A percentile compares a stretch with the other conserved stretches of the same genome.
Conservation (phyloP, 2,888 invertebrate species). For the Globia sparganii region DNA sequence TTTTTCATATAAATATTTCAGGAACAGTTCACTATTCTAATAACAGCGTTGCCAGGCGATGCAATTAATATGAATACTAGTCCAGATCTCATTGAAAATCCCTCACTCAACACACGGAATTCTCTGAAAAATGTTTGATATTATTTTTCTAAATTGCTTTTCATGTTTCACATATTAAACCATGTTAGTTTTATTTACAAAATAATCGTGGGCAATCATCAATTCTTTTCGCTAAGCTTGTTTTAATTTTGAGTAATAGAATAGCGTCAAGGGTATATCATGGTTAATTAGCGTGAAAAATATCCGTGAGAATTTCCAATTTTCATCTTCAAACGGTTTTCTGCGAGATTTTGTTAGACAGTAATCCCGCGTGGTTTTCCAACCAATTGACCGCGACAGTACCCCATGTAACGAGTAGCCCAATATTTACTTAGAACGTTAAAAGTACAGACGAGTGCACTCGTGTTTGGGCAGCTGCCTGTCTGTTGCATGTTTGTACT, state of each 20-base stretch:
- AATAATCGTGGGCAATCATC: slow-evolving; percentile 44
- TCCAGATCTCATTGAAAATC: slow-evolving; percentile 43
- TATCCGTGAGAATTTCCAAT: slow-evolving; percentile 70
- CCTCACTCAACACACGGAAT: slow-evolving; percentile 27
- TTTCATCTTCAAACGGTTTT: slow-evolving; percentile 60
- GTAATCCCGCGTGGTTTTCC: slow-evolving; percentile 72
- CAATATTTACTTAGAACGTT: slow-evolving; percentile 81
- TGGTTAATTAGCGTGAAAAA: slow-evolving; percentile 64
- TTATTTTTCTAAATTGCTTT: slow-evolving; percentile 54
- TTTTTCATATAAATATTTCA: slow-evolving; percentile 39
- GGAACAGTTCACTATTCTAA: slow-evolving; percentile 21
- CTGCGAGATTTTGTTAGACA: slow-evolving; percentile 41
- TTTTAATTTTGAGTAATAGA: slow-evolving; percentile 51
- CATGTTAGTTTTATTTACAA: slow-evolving; percentile 45
- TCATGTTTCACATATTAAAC: slow-evolving; percentile 43
- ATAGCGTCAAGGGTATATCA: slow-evolving; percentile 47
- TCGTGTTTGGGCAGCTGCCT: slow-evolving; percentile 82
- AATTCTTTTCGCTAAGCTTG: slow-evolving; percentile 56
- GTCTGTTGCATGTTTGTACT: slow-evolving; percentile 68
- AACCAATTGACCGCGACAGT: slow-evolving; percentile 81
- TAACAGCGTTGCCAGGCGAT: slow-evolving; percentile 13
- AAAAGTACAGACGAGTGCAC: slow-evolving; percentile 75
- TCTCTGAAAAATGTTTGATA: slow-evolving; percentile 29
- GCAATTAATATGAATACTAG: slow-evolving; percentile 40
- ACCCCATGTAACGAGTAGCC: slow-evolving; percentile 59